These are phyloP conservation scores for Hypanus sabinus DNA, from an alignment of 2,113 vertebrate genomes.

Conservation along the genomic window DNA sequence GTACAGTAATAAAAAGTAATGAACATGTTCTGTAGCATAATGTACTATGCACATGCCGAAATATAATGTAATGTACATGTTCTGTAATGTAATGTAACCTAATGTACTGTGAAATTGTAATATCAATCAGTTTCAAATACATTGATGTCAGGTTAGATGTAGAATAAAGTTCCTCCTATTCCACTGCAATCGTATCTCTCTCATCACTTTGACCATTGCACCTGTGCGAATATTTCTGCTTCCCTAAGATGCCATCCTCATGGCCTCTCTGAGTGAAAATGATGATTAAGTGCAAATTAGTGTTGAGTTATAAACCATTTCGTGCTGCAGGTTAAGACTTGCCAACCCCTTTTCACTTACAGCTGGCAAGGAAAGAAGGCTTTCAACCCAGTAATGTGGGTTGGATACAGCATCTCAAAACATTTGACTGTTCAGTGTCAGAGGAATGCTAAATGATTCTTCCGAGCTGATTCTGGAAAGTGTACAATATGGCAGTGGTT, in stretches of 20 bases:
- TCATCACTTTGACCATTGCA: conserved; percentile 28
- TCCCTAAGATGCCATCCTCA: not conserved
- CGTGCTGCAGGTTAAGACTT: conserved; percentile 12
- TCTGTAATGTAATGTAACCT: conserved; percentile 32
- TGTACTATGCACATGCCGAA: conserved; percentile 22
- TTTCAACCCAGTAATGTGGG: not conserved
- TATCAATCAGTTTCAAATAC: conserved; percentile 10
- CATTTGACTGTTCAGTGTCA: not conserved
- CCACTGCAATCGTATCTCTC: not conserved
- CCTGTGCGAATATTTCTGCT: conserved; percentile 15
- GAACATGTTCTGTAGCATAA: conserved; percentile 26
- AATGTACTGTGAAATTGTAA: conserved; percentile 34
- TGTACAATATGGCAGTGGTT: not conserved
- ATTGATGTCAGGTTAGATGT: not conserved
- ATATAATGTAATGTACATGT: conserved; percentile 33
- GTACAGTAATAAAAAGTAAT: conserved; percentile 36
- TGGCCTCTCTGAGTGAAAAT: conserved; percentile 25
- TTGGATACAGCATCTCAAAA: conserved; percentile 10
- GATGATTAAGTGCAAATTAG: conserved; percentile 23
- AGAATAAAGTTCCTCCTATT: not conserved
- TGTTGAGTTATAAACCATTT: conserved; percentile 8
- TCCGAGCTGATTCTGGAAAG: not conserved
- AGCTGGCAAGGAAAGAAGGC: not conserved
- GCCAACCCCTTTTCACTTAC: not conserved
- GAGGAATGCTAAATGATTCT: not conserved